phyloP scores from a whole-genome alignment of 2,888 invertebrate genomes.

The Drosophila infuscata region DNA sequence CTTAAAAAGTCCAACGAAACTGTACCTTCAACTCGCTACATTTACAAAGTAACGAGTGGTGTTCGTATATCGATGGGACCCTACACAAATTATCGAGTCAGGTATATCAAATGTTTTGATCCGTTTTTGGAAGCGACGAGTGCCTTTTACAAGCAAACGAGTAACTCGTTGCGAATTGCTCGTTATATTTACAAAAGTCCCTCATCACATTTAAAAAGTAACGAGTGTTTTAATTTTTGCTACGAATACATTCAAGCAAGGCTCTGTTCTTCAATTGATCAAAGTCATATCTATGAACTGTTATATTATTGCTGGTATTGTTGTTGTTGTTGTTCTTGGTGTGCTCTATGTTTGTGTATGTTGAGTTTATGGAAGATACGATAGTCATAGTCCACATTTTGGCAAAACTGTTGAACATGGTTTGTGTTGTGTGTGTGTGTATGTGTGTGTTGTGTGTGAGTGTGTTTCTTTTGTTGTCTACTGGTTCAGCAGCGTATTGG shows the following conservation, averaged over 20 bases:
- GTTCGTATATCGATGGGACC: not conserved
- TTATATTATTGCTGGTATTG: not conserved
- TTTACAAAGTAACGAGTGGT: not conserved
- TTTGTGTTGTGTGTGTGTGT: slow-evolving; percentile 44
- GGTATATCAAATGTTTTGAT: not conserved
- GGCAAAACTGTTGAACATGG: slow-evolving; percentile 82
- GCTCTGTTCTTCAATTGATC: slow-evolving; percentile 11
- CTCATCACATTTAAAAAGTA: not conserved
- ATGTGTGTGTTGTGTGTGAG: slow-evolving; percentile 26
- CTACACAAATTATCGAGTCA: not conserved
- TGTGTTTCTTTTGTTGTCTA: slow-evolving; percentile 70
- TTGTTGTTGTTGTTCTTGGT: slow-evolving; percentile 7
- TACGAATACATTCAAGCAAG: slow-evolving; percentile 33
- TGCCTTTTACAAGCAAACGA: not conserved
- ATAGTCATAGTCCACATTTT: slow-evolving; percentile 85
- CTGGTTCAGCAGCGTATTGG: slow-evolving; percentile 90
- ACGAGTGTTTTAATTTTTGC: not conserved
- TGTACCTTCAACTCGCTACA: not conserved
- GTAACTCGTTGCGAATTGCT: not conserved
- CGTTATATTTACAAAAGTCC: slow-evolving; percentile 4
- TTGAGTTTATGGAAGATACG: slow-evolving; percentile 84
- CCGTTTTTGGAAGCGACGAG: not conserved
- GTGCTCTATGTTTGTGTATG: slow-evolving; percentile 32
- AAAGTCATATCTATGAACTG: slow-evolving; percentile 19
- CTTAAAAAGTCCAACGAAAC: not conserved